Base-by-base conservation (phyloP, 2,797 vertebrate species). In the Thripadectes ignobilis region DNA sequence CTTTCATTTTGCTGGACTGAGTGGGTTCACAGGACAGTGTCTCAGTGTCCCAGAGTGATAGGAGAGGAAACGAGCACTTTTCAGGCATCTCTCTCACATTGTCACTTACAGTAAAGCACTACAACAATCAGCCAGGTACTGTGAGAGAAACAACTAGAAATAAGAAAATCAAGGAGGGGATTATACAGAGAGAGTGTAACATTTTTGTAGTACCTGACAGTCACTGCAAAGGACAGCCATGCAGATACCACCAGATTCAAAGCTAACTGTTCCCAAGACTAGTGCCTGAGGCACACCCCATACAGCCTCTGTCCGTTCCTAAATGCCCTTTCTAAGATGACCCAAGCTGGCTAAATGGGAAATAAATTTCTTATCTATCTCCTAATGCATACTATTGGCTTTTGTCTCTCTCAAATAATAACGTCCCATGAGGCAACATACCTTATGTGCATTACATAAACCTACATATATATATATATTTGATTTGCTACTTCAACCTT, bases 321-420 rank as follows among this genome's bases (percentile, higher is more conserved):
- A 65, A 85, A 54, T 3, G 17, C 5, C 62, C 85, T 94, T 88
- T 72, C 14, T 66, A 78, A 92, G 23, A 77, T 54, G 36, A n/a
- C 51, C 23, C 23, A 77, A 74, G 38, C 32, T 55, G 48, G 14
- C 54, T 84, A 75, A 85, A 72, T 1, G 12, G 51, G 48, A 92
- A 93, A 92, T 77, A 43, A 85, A 88, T 83, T 92, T 84, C 72
- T 94, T 91, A 87, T 84, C 78, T 48, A 0, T 61, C 49, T 86
- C 81, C n/a, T 58, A 90, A 72, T 34, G 36, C 45, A 26, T 19
- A 55, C 32, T 63, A 34, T 34, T 93, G 12, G n/a, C 22, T 80
- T 94, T 95, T 88, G 45, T 69, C 30, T 91, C 49, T 74, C 80
- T 80, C 14, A 12, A 86, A 51, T 38, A 85, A 55, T 57, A 62